Evolutionary conservation across 2,888 invertebrate genomes (phyloP).

Genomic region (Cephalotes varians): DNA sequence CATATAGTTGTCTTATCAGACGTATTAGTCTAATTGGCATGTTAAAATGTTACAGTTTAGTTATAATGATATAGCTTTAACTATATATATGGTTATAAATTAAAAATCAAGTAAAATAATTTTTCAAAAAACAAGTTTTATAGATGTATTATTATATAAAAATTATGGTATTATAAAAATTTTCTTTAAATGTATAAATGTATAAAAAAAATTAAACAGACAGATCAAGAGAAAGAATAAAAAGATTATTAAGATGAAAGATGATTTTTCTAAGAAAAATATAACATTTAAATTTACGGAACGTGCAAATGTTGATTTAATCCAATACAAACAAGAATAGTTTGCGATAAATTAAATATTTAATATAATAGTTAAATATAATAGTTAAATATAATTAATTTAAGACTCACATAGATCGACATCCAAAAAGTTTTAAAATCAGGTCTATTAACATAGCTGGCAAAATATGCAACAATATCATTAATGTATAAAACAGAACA

Average conservation of each 20-base stretch:
- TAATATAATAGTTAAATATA: conserved; percentile 69
- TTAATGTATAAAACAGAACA: conserved; percentile 89
- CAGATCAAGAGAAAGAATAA: background rate
- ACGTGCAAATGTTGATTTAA: background rate
- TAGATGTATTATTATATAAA: no score
- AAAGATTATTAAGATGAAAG: background rate
- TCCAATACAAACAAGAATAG: background rate
- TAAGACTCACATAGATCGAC: conserved; percentile 87
- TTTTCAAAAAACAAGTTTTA: no score
- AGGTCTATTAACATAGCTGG: conserved; percentile 93
- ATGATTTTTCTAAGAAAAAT: background rate
- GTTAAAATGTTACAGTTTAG: background rate
- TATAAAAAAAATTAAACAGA: no score
- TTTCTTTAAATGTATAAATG: no score
- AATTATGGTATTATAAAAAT: no score
- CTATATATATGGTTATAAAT: no score
- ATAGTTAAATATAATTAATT: no score
- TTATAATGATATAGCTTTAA: no score
- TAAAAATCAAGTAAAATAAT: no score
- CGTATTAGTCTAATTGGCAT: conserved; percentile 89
- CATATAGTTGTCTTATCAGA: conserved; percentile 92
- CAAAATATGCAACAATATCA: conserved; percentile 91
- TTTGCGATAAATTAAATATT: background rate
- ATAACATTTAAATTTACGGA: background rate
- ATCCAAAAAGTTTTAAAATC: conserved; percentile 89